phyloP scores from a whole-genome alignment of 2,113 vertebrate genomes.

The Romanogobio albipinnatus region DNA sequence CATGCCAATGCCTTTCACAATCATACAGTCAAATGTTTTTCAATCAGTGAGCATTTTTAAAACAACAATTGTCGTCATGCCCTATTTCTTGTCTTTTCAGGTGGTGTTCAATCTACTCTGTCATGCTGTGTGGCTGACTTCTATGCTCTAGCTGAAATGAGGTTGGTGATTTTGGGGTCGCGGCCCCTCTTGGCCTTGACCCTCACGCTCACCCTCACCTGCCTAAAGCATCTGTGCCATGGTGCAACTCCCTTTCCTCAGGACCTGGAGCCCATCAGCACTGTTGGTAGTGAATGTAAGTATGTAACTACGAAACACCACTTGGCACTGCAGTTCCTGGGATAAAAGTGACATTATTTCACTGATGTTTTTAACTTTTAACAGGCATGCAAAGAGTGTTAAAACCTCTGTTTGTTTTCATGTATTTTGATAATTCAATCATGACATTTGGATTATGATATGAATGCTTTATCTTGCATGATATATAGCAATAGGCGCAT shows the following conservation, averaged over 20 bases:
- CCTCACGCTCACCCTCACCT: slow-evolving; percentile 66
- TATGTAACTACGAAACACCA: slow-evolving; percentile 10
- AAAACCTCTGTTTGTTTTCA: neutral
- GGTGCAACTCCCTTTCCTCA: slow-evolving; percentile 76
- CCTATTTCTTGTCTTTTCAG: slow-evolving; percentile 52
- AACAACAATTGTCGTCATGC: neutral
- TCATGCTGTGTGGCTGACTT: slow-evolving; percentile 76
- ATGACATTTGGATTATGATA: neutral
- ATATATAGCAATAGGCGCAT: slow-evolving; percentile 24
- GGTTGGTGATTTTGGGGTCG: slow-evolving; percentile 66
- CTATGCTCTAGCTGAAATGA: slow-evolving; percentile 71
- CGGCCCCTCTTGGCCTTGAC: slow-evolving; percentile 67
- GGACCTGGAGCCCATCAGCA: slow-evolving; percentile 79
- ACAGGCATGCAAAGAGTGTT: neutral
- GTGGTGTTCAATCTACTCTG: slow-evolving; percentile 58
- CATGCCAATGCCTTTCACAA: neutral
- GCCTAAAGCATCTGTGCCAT: slow-evolving; percentile 64
- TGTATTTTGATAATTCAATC: slow-evolving; percentile 2
- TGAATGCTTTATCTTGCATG: neutral
- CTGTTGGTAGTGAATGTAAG: slow-evolving; percentile 74
- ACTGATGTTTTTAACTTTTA: slow-evolving; percentile 7
- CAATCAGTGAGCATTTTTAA: neutral
- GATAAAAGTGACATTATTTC: neutral
- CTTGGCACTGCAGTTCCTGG: neutral
- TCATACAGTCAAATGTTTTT: neutral